A percentile compares a stretch with the other conserved stretches of the same genome.
These are phyloP conservation scores for Thymelicus lineola DNA, from an alignment of 2,888 invertebrate genomes.

Conservation along the genomic window DNA sequence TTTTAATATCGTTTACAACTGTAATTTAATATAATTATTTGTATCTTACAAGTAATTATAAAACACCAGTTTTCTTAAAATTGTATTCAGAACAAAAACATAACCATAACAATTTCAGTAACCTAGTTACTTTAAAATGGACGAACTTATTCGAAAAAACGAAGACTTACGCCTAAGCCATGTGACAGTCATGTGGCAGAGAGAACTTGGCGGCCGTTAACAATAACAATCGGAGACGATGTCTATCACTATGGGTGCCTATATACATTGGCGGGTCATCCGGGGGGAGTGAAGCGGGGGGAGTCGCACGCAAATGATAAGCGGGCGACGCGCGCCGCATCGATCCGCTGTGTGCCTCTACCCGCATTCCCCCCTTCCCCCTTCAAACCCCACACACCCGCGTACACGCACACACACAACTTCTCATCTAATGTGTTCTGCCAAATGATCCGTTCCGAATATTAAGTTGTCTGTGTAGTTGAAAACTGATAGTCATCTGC, in stretches of 20 bases:
- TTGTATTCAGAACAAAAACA: not conserved
- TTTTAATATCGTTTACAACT: too few relatives aligned
- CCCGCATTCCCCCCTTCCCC: constrained; percentile 50
- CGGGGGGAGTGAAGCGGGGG: constrained; percentile 55
- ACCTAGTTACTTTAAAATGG: not conserved
- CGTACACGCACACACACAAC: constrained; percentile 58
- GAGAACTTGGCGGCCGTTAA: constrained; percentile 40
- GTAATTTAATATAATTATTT: too few relatives aligned
- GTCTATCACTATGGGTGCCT: constrained; percentile 45
- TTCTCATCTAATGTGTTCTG: constrained; percentile 75
- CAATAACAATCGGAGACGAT: constrained; percentile 48
- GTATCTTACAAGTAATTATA: not conserved
- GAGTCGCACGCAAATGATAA: constrained; percentile 81
- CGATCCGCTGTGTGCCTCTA: constrained; percentile 70
- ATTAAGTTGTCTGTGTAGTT: constrained; percentile 55
- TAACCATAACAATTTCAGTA: not conserved
- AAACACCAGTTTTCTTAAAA: not conserved
- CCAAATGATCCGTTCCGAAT: constrained; percentile 79
- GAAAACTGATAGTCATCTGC: constrained; percentile 55
- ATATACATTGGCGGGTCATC: constrained; percentile 45
- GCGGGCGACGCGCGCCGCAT: constrained; percentile 74
- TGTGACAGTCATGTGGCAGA: constrained; percentile 47
- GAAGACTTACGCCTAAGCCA: constrained; percentile 37
- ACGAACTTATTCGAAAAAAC: not conserved
- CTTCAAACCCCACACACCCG: constrained; percentile 64